Evolutionary conservation across 2,113 vertebrate species (phyloP).

Genomic region (Mesembrinibis cayennensis): DNA sequence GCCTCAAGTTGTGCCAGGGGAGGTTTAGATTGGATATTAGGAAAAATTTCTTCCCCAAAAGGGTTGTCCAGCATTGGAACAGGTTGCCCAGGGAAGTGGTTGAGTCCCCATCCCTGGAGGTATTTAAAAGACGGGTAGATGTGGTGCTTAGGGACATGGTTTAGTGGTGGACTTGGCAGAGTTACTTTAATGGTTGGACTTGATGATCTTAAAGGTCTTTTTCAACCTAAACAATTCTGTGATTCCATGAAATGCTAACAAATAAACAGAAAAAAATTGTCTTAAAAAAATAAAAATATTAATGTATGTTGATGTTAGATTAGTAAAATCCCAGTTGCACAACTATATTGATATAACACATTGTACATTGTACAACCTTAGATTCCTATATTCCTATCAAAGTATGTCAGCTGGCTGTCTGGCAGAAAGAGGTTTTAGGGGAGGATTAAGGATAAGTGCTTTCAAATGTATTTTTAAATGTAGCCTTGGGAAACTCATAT

Average conservation of each 20-base stretch:
- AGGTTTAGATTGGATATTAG: too few relatives aligned
- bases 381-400: not conserved
- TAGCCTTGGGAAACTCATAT: not conserved
- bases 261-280: not conserved
- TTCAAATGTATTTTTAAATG: not conserved
- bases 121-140: too few relatives aligned
- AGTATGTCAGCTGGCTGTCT: not conserved
- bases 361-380: not conserved
- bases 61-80: too few relatives aligned
- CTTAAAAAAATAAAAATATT: not conserved
- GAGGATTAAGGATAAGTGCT: not conserved
- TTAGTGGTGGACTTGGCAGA: too few relatives aligned
- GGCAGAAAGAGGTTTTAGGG: not conserved
- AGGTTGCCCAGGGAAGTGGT: too few relatives aligned
- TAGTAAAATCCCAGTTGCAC: not conserved
- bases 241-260: not conserved
- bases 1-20: too few relatives aligned
- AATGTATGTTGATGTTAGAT: not conserved
- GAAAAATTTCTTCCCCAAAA: too few relatives aligned
- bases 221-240: too few relatives aligned
- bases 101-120: too few relatives aligned
- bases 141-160: too few relatives aligned
- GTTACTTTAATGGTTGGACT: too few relatives aligned
- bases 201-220: too few relatives aligned
- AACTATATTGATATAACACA: not conserved